phyloP scores from a whole-genome alignment of 2,888 invertebrate species.

The Byasa hedistus region DNA sequence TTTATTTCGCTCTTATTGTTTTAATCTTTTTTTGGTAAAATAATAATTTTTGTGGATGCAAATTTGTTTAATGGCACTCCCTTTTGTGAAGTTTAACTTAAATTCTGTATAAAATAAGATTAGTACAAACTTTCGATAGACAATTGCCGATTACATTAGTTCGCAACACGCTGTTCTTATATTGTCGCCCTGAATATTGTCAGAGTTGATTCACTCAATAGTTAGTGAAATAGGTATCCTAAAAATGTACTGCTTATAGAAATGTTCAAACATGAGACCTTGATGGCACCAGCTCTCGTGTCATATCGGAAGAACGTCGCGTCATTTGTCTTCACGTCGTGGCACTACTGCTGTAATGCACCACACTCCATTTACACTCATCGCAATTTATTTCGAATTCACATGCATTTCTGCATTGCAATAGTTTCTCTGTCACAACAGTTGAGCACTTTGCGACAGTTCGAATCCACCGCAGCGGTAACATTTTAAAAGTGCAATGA shows the following conservation, averaged over 20 bases:
- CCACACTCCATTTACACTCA: slow-evolving; percentile 60
- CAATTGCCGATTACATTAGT: no score
- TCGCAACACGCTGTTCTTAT: no score
- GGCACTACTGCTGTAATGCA: slow-evolving; percentile 37
- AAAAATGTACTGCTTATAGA: neutral
- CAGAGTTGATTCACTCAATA: no score
- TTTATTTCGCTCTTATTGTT: neutral
- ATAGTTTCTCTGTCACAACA: slow-evolving; percentile 46
- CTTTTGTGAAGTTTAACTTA: no score
- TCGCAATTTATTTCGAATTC: slow-evolving; percentile 63
- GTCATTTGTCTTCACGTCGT: slow-evolving; percentile 41
- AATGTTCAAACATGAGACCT: neutral
- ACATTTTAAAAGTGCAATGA: neutral
- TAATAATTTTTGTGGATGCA: no score
- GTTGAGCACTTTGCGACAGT: slow-evolving; percentile 49
- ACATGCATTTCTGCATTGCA: slow-evolving; percentile 49
- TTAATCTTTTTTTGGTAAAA: no score
- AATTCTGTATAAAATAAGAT: no score
- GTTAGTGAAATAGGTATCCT: no score
- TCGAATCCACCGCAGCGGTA: slow-evolving; percentile 33
- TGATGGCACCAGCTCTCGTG: slow-evolving; percentile 48
- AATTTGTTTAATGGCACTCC: no score
- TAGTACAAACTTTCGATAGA: no score
- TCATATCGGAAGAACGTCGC: slow-evolving; percentile 58
- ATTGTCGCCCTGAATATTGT: no score